Base-by-base conservation (phyloP, 1,140 invertebrate genomes). In the Meloidogyne chitwoodi region DNA sequence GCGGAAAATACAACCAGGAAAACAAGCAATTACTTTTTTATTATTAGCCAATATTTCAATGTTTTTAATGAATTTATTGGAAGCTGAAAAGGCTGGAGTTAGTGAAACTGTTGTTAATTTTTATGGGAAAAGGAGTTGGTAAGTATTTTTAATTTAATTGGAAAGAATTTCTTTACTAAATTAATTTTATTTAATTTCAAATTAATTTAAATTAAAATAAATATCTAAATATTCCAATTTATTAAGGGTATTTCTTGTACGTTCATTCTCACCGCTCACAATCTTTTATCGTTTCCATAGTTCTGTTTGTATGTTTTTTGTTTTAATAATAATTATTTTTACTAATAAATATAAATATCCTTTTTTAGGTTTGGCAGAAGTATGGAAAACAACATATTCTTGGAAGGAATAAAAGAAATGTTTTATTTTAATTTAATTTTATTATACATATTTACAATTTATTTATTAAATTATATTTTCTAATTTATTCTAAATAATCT, bases 1-100 rank as follows among this genome's bases (percentile, higher is more conserved):
- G 34, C 56, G 79, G 24, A 61, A 82, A 12, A 70, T 56, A n/a
- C 84, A 85, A 76, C 84, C 84, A 11, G 84, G 84, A n/a, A 77
- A 77, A 61, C 66, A 80, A 68, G 56, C 75, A 56, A 80, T 80
- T 38, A 81, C 80, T 31, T 81, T 81, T 68, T 77, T 84, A n/a
- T 61, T 85, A 26, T 70, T 85, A n/a, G 83, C 83, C 22, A 85
- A 85, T 72, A 69, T 85, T 26, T 85, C 84, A 1, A 87, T 86
- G 77, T 86, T 86, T 71, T 71, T 86, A n/a, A 86, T 86, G 85
- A 86, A 86, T 67, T 76, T 86, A 62, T 79, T 86, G 12, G 84
- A 86, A 73, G 72, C 83, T 64, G 83, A 85, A 66, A 85, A 85
- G 62, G 84, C 85, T 10, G 78, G 78, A 22, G 72, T 85, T 8